Conservation (phyloP, 2,113 vertebrate genomes). For the Mastomys coucha region DNA sequence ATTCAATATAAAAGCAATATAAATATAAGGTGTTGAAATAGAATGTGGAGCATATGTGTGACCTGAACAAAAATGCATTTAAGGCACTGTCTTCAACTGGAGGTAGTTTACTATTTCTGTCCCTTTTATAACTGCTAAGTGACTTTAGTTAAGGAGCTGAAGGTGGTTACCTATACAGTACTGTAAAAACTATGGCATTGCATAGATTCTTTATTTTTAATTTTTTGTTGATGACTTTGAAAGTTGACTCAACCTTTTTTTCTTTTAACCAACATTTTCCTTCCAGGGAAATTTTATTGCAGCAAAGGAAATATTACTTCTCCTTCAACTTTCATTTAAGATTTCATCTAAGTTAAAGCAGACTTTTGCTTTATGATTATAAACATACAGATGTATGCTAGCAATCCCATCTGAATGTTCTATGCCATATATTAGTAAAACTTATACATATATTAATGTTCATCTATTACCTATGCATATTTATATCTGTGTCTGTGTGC, state of each 20-base stretch:
- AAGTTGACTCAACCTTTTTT: not conserved
- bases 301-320: not conserved
- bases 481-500: not conserved
- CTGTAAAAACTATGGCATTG: not conserved
- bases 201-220: not conserved
- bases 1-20: conserved; percentile 40
- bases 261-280: not conserved
- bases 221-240: conserved; percentile 25
- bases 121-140: not conserved
- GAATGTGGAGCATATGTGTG: not conserved
- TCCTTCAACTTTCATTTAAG: conserved; percentile 35
- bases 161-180: not conserved
- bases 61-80: conserved; percentile 1
- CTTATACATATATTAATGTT: not conserved
- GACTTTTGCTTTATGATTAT: not conserved
- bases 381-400: not conserved
- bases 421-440: not conserved
- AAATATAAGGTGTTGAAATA: not conserved
- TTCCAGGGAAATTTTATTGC: not conserved
- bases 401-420: not conserved
- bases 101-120: not conserved
- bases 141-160: not conserved
- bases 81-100: not conserved
- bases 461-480: not conserved
- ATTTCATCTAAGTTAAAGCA: conserved; percentile 36